A percentile compares a stretch with the other conserved stretches of the same genome.
These are phyloP conservation scores for Alitta virens DNA, from an alignment of 2,888 invertebrate species.

Conservation along the genomic window DNA sequence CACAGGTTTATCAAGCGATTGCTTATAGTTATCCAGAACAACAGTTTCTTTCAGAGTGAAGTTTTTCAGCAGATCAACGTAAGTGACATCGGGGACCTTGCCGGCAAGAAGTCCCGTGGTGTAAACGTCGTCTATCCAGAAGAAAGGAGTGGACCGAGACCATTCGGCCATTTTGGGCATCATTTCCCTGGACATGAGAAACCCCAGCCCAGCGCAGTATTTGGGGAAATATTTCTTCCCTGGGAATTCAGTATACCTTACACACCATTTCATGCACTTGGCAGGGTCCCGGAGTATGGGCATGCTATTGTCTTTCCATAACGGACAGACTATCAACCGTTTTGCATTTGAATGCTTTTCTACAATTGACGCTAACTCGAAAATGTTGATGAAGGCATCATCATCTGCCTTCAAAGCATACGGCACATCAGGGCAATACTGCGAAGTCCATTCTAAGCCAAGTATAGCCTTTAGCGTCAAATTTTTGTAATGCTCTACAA, in stretches of 20 bases:
- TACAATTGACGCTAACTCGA: conserved; percentile 22
- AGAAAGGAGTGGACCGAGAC: conserved; percentile 34
- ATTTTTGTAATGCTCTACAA: conserved; percentile 35
- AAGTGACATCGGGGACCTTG: conserved; percentile 34
- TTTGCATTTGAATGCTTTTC: conserved; percentile 3
- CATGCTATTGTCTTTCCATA: conserved; percentile 33
- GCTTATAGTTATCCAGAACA: conserved; percentile 20
- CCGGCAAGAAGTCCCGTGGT: conserved; percentile 40
- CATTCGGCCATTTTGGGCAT: conserved; percentile 37
- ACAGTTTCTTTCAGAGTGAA: conserved; percentile 71
- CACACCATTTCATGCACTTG: conserved; percentile 33
- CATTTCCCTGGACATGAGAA: conserved; percentile 36
- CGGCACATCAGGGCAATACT: conserved; percentile 31
- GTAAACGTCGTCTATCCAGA: conserved; percentile 51
- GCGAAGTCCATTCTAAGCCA: conserved; percentile 36
- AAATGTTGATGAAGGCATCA: conserved; percentile 36
- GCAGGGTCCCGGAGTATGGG: conserved; percentile 30
- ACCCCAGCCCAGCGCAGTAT: conserved; percentile 47
- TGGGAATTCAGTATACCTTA: conserved; percentile 28
- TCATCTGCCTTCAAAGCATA: conserved; percentile 36
- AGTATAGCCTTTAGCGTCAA: conserved; percentile 37
- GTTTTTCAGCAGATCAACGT: conserved; percentile 70
- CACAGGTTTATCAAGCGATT: conserved; percentile 1
- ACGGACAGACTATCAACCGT: conserved; percentile 24
- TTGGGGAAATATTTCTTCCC: conserved; percentile 33